Evolutionary conservation across 2,113 vertebrate genomes (phyloP).

Genomic region (Albula glossodonta): DNA sequence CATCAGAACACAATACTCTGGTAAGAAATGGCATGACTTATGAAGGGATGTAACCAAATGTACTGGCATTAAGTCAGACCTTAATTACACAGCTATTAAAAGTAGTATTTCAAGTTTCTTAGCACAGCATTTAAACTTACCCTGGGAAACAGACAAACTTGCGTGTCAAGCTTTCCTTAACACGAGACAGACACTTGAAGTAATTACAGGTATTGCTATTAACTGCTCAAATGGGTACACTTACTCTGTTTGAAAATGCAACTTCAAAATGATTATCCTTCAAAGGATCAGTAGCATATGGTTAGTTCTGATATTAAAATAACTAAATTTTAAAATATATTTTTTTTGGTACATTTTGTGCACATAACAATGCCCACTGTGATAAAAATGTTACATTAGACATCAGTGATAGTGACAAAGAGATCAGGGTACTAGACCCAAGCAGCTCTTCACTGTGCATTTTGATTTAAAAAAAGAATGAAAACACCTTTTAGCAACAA

Average conservation of each 20-base stretch:
- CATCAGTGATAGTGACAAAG: no score
- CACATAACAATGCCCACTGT: not conserved
- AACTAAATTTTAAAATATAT: not conserved
- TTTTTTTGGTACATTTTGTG: not conserved
- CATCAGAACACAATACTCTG: not conserved
- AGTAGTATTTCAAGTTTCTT: constrained; percentile 39
- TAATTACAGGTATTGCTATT: not conserved
- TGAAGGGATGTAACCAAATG: constrained; percentile 24
- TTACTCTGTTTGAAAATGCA: not conserved
- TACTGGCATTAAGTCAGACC: constrained; percentile 30
- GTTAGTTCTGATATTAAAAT: not conserved
- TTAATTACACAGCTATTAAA: constrained; percentile 36
- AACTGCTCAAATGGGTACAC: not conserved
- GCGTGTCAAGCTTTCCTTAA: not conserved
- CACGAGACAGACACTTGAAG: not conserved
- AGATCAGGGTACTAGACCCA: no score
- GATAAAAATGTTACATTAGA: no score
- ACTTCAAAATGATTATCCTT: not conserved
- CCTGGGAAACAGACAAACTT: not conserved
- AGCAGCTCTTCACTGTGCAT: not conserved
- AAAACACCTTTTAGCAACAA: not conserved
- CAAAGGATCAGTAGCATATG: not conserved
- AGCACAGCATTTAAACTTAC: constrained; percentile 11
- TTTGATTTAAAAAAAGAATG: not conserved
- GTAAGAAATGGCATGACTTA: constrained; percentile 7